Base-by-base conservation (phyloP, 2,888 invertebrate species). In the Lumbricus terrestris region DNA sequence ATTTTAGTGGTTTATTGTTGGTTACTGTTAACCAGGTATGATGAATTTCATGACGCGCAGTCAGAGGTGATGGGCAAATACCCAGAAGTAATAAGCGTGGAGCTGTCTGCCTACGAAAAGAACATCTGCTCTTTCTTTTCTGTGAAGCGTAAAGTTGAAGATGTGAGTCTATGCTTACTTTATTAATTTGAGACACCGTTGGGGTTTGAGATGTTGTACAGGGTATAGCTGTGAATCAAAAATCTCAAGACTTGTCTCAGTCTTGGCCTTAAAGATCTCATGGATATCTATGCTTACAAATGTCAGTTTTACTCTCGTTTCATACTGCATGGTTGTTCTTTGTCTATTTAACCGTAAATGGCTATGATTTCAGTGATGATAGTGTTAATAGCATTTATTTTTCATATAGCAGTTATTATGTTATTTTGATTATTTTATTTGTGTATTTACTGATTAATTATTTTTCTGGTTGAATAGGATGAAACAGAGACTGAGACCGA, bases 1-100 rank as follows among this genome's bases (percentile, higher is more conserved):
- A 69, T n/a, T 11, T 40, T 40, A n/a, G n/a, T 47, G 47, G 8
- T 47, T 16, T 23, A 23, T 47, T n/a, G 69, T 69, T 69, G 69
- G 69, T 69, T n/a, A 69, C 69, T 69, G n/a, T 69, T 69, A 42
- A 69, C 69, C 37, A 85, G 85, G 33, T 94, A 94, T 92, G 93
- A 93, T 85, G 92, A 93, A 47, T 94, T 94, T 91, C 94, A 94
- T 91, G 91, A 92, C 18, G 93, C 94, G 34, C 94, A 95, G 91
- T 92, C 93, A 47, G 92, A 92, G 38, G 93, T 94, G 85, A 94
- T 94, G 18, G 93, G 93, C 91, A 92, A 92, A 29, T 95, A 94
- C 91, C 94, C 95, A 38, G 92, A 92, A 20, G 94, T 94, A 94
- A 94, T 94, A 40, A 91, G 92, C 83, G 91, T 91, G 18, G 94